Conservation (phyloP, 2,888 invertebrate species). For the Oscheius sp. region DNA sequence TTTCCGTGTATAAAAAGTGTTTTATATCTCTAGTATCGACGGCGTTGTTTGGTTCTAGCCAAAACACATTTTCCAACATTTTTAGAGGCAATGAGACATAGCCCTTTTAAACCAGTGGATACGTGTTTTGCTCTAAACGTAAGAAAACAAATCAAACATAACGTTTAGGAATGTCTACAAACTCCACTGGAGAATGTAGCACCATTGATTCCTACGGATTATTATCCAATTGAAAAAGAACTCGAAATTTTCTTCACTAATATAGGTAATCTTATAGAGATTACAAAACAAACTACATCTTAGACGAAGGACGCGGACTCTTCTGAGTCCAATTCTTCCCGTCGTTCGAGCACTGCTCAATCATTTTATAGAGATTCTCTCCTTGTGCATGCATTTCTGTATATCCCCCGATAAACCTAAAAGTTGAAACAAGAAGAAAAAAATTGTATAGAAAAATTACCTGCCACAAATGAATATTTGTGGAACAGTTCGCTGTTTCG, state of each 20-base stretch:
- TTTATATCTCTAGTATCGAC: constrained; percentile 53
- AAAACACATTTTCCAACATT: constrained; percentile 46
- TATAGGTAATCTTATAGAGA: neutral
- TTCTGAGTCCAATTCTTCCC: constrained; percentile 15
- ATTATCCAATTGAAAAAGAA: neutral
- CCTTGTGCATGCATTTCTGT: constrained; percentile 43
- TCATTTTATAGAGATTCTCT: constrained; percentile 37
- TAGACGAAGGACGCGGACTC: constrained; percentile 10
- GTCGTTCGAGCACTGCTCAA: constrained; percentile 42
- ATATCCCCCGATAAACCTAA: constrained; percentile 52
- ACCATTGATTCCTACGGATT: neutral
- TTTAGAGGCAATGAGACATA: constrained; percentile 46
- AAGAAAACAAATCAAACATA: neutral
- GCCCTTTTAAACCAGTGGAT: constrained; percentile 47
- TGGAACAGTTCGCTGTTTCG: constrained; percentile 60
- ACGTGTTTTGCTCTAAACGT: constrained; percentile 42
- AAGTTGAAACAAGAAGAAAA: neutral
- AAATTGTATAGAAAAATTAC: constrained; percentile 20
- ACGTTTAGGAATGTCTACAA: constrained; percentile 10
- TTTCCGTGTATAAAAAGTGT: too few relatives aligned
- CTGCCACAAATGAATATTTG: constrained; percentile 68
- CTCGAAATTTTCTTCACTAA: neutral
- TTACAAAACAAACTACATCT: neutral
- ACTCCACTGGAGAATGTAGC: neutral
- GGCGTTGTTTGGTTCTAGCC: constrained; percentile 49